These are phyloP conservation scores for Pyrgilauda ruficollis DNA, from an alignment of 2,113 vertebrate genomes.

Conservation along the genomic window DNA sequence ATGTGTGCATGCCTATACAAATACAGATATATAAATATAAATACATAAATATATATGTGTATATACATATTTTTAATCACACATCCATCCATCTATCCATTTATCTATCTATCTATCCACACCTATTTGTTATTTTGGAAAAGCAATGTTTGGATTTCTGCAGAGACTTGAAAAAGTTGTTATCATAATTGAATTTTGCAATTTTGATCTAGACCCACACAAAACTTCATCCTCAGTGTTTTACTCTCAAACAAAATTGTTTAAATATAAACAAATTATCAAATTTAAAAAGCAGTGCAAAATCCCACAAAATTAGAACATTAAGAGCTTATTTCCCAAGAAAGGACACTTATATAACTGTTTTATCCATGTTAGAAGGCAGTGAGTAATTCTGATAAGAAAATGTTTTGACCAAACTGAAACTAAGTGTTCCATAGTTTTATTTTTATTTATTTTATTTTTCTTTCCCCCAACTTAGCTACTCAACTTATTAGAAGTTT, in stretches of 20 bases:
- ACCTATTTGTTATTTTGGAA: not conserved
- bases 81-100: not conserved
- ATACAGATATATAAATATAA: not conserved
- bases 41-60: not conserved
- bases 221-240: not conserved
- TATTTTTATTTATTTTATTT: not conserved
- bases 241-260: not conserved
- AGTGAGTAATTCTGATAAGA: not conserved
- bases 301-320: not conserved
- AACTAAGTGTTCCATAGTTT: not conserved
- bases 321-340: not conserved
- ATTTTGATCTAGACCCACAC: not conserved
- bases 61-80: not conserved
- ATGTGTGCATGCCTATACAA: not conserved
- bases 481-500: not conserved
- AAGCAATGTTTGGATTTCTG: not conserved
- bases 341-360: not conserved
- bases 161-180: not conserved
- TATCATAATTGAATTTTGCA: not conserved
- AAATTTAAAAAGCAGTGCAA: not conserved
- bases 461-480: rapidly evolving
- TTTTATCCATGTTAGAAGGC: not conserved
- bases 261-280: not conserved
- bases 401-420: not conserved
- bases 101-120: not conserved